Evolutionary conservation across 2,888 invertebrate genomes (phyloP), one percentile per base, ranked within the genome.

Genomic region (Epirrita christyi): DNA sequence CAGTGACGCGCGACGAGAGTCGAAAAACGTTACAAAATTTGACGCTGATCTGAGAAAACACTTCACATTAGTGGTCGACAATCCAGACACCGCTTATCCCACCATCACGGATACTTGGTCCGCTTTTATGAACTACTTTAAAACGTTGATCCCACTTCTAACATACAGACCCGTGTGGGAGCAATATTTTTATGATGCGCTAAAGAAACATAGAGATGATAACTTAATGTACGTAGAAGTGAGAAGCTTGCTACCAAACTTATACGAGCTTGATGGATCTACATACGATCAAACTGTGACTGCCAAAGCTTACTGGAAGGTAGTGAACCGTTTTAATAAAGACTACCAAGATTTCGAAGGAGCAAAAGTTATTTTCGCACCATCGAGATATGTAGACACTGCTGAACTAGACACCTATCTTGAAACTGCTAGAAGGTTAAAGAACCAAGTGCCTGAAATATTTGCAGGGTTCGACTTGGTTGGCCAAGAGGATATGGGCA

Each of bases 401-500:
- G 56, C 69, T 0, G 76, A 81, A 0, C 71, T 95, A 0, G 75
- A 81, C 0, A 67, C 76, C 0, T 94, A 94, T 68, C 76, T 95
- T 38, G 48, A 70, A 41, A 59, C 81, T 21, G 86, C 86, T 0
- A 76, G 67, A 50, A 66, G 65, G 34, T 78, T 94, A 13, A 92
- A 93, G 76, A 71, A 70, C 0, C 75, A 83, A 7, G 93, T 94
- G 77, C 95, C 96, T 0, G 91, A 94, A 10, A 93, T 94, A 58
- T 88, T 97, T 37, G 95, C 94, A 21, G 97, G 97, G 6, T 96
- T 97, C 66, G 97, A 97, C 86, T 88, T 97, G 57, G 96, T 97
- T 0, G 96, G 96, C 0, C 95, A 95, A 72, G 97, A 97, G 78
- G 96, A 97, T 71, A 76, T 85, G 44, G 96, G 96, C 0, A 81